Conservation (phyloP, 2,113 vertebrate species). For the Grammomys dolichurus region DNA sequence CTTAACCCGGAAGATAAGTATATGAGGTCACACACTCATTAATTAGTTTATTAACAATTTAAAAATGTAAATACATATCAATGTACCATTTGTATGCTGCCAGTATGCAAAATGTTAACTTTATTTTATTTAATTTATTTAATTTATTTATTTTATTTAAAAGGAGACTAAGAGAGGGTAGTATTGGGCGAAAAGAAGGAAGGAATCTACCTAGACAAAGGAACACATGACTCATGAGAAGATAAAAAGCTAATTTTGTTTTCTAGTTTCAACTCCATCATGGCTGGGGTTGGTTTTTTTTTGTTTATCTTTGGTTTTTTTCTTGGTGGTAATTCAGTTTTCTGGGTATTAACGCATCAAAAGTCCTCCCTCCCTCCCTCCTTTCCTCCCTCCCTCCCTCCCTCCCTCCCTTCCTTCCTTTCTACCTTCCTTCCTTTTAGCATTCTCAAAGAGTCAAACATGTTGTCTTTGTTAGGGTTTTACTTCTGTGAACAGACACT, state of each 20-base stretch:
- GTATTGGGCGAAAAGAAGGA: too few species aligned
- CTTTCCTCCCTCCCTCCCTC: too few species aligned
- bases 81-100: background rate
- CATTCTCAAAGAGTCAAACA: background rate
- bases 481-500: too few species aligned
- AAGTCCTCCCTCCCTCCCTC: too few species aligned
- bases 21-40: background rate
- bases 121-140: background rate
- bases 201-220: too few species aligned
- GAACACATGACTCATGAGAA: too few species aligned
- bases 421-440: background rate
- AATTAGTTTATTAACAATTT: conserved; percentile 9
- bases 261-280: background rate
- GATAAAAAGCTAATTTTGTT: background rate
- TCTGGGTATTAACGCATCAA: background rate
- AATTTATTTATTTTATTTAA: background rate
- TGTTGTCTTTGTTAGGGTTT: background rate
- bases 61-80: background rate
- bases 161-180: background rate
- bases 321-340: background rate
- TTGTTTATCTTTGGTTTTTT: background rate
- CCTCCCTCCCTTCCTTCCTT: too few species aligned
- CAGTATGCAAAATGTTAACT: background rate
- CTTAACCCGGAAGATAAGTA: background rate
- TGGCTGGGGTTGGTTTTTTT: background rate